Evolutionary conservation across 1,140 invertebrate species (phyloP), one percentile per base, ranked within the genome.

Genomic region (Mactra quadrangularis): DNA sequence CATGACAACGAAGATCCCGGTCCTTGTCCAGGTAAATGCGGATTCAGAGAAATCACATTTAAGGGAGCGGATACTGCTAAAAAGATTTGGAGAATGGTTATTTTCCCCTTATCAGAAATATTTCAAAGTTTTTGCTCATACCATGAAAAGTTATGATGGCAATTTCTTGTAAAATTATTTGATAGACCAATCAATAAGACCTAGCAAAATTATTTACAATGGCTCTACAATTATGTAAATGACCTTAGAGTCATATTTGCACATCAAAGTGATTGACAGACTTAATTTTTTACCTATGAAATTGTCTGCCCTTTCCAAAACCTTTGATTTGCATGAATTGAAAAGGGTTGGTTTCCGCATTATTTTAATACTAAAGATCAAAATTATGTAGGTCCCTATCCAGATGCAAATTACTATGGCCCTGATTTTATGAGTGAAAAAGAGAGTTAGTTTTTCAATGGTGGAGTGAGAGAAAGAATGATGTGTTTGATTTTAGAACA

Each of bases 341-440:
- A 59, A n/a, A 78, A 71, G 25, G 82, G 74, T 4, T 84, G 29
- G 27, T 84, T 84, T 27, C 74, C 82, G 19, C 75, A 84, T 52
- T 62, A 47, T 33, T 71, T 84, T 19, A 78, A 71, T 35, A 71
- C n/a, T 1, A 22, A 22, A 41, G 72, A 79, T 41, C 59, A 81
- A 57, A 25, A 1, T 41, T 85, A 85, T 47, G 33, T 52, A 29
- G 83, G 55, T 19, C 53, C 76, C 1, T 81, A 62, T 27, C 68
- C 76, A 0, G 55, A 72, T 1, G 15, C 55, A 25, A 1, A 3
- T 17, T 52, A 25, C 52, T 85, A 59, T n/a, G 77, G 82, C 0
- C 7, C 1, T 19, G 64, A 81, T 55, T 35, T 9, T 29, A 81
- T 86, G 72, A 15, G 29, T 13, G 13, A 29, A 9, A 31, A 60